These are phyloP conservation scores for Acanthosepion esculentum DNA, from an alignment of 2,888 invertebrate genomes.

Conservation along the genomic window DNA sequence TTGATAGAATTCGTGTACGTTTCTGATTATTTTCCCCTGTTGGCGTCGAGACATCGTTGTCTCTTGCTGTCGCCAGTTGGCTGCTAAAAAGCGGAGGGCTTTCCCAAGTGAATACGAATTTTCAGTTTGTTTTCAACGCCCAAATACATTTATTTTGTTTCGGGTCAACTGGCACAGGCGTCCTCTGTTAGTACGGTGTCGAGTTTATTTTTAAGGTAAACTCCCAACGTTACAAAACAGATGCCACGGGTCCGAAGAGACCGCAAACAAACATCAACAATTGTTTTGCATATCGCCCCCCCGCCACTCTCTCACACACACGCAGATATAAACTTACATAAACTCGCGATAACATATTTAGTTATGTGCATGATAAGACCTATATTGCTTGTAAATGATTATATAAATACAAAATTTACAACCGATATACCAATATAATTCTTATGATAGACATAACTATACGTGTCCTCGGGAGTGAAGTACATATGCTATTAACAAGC, in stretches of 20 bases:
- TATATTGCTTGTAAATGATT: no score
- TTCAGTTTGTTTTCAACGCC: neutral
- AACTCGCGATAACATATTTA: neutral
- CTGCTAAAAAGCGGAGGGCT: constrained; percentile 33
- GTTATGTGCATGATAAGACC: no score
- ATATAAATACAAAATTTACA: no score
- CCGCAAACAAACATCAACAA: neutral
- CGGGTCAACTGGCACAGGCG: neutral
- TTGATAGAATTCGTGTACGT: neutral
- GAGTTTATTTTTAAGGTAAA: neutral
- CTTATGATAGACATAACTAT: no score
- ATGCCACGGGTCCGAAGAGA: neutral
- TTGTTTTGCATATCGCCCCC: neutral
- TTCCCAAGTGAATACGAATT: neutral
- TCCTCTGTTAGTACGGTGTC: neutral
- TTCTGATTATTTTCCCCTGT: neutral
- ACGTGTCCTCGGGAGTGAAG: no score
- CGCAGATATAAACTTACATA: neutral
- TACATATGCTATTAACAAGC: no score
- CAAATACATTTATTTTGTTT: constrained; percentile 33
- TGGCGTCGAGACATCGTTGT: neutral
- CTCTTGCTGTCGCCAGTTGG: neutral
- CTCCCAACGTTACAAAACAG: neutral
- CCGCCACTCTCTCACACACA: neutral
- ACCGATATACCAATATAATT: no score